Evolutionary conservation across 1,140 invertebrate species (phyloP), one percentile per base, ranked within the genome.

Genomic region (Drosophila pandora): DNA sequence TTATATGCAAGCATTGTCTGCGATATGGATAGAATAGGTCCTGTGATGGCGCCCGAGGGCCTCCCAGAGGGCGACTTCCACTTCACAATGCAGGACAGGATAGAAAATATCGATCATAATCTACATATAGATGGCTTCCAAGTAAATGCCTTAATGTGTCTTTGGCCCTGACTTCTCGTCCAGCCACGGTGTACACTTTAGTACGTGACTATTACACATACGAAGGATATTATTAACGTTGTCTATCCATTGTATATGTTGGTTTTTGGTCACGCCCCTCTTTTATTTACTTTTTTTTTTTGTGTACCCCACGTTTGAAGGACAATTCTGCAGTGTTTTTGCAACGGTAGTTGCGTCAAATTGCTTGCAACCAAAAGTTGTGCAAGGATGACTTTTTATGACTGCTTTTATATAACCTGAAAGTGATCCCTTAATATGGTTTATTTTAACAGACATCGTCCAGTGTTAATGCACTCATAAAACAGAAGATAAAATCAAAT

Each of bases 81-180:
- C 41, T 43, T 17, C 41, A 13, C 21, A 43, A 43, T 21, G 17
- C 41, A 43, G 41, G 41, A 43, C 41, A 43, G 13, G 17, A 43
- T 21, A 21, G 41, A 43, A 13, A 43, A 43, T 43, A 43, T 43
- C 41, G 41, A 43, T 43, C 41, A 43, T 43, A 43, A 41, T 43
- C 41, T 43, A 43, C 41, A 43, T 43, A 43, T 43, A 43, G 41
- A 43, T 43, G 41, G 41, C 41, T 43, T 43, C 17, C 39, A 43
- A 43, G 39, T 13, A 43, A 43, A 43, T 43, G 39, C 39, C 41
- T 21, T 21, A 43, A 43, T 43, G n/a, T 43, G 41, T 43, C 17
- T 43, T 43, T 21, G 41, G 34, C 34, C 34, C 34, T 37, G 34
- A 37, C 41, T 21, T 43, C 41, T 21, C 41, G 41, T 21, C 41